Evolutionary conservation across 1,140 invertebrate genomes (phyloP).

Genomic region (Tetraneura akinire): DNA sequence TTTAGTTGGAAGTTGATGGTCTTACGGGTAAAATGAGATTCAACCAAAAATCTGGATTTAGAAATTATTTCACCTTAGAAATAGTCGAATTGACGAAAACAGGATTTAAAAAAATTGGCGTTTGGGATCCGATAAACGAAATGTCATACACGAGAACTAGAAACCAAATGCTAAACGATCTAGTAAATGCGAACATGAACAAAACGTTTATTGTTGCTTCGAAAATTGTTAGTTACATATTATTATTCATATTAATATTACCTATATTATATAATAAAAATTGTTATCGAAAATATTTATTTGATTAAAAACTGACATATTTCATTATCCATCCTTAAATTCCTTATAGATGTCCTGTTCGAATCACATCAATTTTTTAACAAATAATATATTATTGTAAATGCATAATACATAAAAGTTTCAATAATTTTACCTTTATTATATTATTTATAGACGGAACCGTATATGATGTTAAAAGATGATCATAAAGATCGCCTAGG

Average conservation of each 20-base stretch:
- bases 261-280: no score
- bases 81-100: constrained; percentile 84
- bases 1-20: constrained; percentile 85
- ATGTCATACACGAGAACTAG: constrained; percentile 90
- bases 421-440: no score
- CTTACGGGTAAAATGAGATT: constrained; percentile 93
- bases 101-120: constrained; percentile 79
- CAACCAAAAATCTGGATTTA: constrained; percentile 84
- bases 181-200: constrained; percentile 60
- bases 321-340: no score
- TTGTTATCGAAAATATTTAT: no score
- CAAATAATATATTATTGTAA: no score
- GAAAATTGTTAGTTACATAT: constrained; percentile 50
- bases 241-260: no score
- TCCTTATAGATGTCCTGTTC: no score
- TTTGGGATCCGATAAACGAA: constrained; percentile 86
- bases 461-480: constrained; percentile 68
- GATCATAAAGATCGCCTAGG: constrained; percentile 65
- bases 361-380: no score
- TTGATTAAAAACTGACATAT: no score
- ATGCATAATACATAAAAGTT: no score
- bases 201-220: constrained; percentile 62
- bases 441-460: constrained; percentile 65
- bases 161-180: constrained; percentile 64
- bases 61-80: constrained; percentile 86